Conservation (phyloP, 2,113 vertebrate genomes). For the Muscicapa adusta region DNA sequence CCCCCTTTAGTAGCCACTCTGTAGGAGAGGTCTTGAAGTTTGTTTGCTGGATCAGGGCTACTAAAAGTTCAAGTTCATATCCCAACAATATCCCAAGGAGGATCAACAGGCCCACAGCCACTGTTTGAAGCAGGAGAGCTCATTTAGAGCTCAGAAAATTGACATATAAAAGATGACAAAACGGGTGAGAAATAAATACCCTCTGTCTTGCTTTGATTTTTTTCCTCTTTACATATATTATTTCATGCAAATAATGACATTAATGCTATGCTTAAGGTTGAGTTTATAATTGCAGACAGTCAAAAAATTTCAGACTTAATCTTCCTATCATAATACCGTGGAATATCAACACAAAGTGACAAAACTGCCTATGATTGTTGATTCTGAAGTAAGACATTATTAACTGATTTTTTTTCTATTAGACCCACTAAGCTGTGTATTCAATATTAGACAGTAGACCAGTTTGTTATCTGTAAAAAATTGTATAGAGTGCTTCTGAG, state of each 20-base stretch:
- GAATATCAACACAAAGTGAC: not conserved
- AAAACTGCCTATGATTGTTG: not conserved
- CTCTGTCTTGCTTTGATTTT: not conserved
- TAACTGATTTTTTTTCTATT: not conserved
- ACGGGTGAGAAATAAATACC: not conserved
- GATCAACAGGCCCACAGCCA: not conserved
- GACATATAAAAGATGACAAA: not conserved
- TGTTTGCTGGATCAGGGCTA: not conserved
- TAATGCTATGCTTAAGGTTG: not conserved
- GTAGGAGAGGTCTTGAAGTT: not conserved
- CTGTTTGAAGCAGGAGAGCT: not conserved
- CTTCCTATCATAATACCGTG: not conserved
- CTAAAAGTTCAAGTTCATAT: not conserved
- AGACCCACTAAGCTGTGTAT: not conserved
- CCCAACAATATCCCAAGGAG: not conserved
- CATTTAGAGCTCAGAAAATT: not conserved
- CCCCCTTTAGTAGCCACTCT: not conserved
- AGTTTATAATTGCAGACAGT: constrained; percentile 20
- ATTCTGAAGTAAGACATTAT: not conserved
- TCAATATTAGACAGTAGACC: not conserved
- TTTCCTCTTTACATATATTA: not conserved
- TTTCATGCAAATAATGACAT: constrained; percentile 1
- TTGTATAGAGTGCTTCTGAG: not conserved
- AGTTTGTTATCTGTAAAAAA: not conserved
- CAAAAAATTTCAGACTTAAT: not conserved